Evolutionary conservation across 2,113 vertebrate genomes (phyloP).

Genomic region (Rhabdomys dilectus): DNA sequence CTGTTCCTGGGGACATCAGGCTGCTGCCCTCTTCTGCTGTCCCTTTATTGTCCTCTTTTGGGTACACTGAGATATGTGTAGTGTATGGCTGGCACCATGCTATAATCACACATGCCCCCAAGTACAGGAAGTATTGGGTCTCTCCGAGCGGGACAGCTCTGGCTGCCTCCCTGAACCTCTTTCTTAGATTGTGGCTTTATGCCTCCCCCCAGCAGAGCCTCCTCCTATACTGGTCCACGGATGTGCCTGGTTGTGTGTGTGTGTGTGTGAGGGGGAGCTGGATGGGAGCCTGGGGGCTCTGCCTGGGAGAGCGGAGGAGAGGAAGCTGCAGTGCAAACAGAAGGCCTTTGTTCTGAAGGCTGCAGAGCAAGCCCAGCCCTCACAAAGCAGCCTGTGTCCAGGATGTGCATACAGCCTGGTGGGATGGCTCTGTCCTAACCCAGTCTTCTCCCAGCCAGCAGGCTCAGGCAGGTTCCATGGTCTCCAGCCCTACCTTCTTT

Average conservation of each 20-base stretch:
- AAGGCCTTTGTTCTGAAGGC: conserved; percentile 58
- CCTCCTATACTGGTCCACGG: neutral
- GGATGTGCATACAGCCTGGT: neutral
- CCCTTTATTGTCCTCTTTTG: neutral
- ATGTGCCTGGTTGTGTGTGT: neutral
- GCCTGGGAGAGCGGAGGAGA: neutral
- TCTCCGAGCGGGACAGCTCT: neutral
- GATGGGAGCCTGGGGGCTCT: neutral
- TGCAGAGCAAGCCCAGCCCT: neutral
- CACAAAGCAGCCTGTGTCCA: conserved; percentile 69
- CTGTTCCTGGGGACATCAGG: neutral
- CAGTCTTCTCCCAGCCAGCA: neutral
- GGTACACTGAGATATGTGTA: rapidly evolving
- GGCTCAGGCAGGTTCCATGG: neutral
- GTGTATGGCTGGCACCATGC: rapidly evolving
- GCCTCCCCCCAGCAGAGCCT: neutral
- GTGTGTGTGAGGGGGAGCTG: neutral
- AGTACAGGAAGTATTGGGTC: too few species aligned
- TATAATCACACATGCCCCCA: too few species aligned
- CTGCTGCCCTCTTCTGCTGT: too few species aligned
- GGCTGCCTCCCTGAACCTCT: rapidly evolving
- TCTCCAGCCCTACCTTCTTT: neutral
- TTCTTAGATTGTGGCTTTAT: neutral
- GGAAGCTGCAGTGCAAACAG: conserved; percentile 25
- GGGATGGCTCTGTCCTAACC: neutral